Percentiles rank a stretch among this genome's conserved stretches.
Evolutionary conservation across 2,888 invertebrate species (phyloP).

Genomic region (Icerya purchasi): DNA sequence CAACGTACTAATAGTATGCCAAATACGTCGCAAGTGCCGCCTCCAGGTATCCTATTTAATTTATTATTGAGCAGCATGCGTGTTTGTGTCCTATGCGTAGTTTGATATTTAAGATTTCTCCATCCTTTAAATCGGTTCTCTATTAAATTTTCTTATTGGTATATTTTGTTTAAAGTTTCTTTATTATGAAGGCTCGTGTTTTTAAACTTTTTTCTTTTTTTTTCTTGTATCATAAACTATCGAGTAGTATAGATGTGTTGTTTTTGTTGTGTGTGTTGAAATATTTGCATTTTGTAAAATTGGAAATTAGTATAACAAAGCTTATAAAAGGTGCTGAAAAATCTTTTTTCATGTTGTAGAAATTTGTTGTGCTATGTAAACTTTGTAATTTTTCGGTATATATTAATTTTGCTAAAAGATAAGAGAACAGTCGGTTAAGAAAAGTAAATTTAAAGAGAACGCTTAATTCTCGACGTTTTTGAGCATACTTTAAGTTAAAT

Average conservation of each 20-base stretch:
- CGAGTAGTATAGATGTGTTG: background rate
- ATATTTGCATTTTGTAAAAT: too few species aligned
- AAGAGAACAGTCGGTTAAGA: too few species aligned
- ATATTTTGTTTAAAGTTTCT: background rate
- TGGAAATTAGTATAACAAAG: too few species aligned
- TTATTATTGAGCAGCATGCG: background rate
- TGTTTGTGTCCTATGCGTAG: background rate
- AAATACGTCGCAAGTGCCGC: conserved; percentile 17
- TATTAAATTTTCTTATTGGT: background rate
- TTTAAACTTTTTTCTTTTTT: background rate
- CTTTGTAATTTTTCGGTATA: too few species aligned
- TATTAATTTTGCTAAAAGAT: too few species aligned
- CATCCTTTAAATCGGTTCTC: background rate
- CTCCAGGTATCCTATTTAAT: conserved; percentile 3
- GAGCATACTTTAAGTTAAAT: too few species aligned
- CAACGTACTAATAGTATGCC: conserved; percentile 35
- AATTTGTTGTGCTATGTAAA: too few species aligned
- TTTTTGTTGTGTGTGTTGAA: too few species aligned
- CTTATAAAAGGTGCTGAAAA: too few species aligned
- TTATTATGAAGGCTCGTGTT: background rate
- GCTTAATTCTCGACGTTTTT: too few species aligned
- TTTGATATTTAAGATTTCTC: background rate
- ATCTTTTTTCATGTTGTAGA: too few species aligned
- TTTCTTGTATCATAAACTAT: background rate
- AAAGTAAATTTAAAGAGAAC: too few species aligned